Conservation (phyloP, 2,797 vertebrate genomes). For the Tragelaphus eurycerus region DNA sequence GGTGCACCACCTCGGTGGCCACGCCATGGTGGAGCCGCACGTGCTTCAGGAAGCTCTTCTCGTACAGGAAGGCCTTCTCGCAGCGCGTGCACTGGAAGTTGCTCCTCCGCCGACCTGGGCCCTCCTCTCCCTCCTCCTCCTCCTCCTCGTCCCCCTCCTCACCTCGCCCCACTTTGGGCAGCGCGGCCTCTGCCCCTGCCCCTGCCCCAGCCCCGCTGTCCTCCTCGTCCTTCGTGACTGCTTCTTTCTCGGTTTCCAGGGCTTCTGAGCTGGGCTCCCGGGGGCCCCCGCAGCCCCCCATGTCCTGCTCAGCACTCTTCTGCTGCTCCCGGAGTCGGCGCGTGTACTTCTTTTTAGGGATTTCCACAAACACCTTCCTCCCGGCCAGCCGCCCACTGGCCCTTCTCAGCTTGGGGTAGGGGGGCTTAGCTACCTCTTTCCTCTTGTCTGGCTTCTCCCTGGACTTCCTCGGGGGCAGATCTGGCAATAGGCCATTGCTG, state of each 20-base stretch:
- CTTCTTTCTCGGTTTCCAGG: conserved; percentile 70
- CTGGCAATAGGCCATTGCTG: neutral
- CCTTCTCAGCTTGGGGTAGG: conserved; percentile 82
- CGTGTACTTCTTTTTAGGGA: conserved; percentile 86
- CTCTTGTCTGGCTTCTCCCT: conserved; percentile 80
- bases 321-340: conserved; percentile 83
- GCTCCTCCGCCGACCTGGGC: conserved; percentile 70
- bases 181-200: neutral
- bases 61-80: conserved; percentile 93
- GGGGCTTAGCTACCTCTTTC: conserved; percentile 77
- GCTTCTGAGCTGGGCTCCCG: neutral
- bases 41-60: conserved; percentile 96
- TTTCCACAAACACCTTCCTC: conserved; percentile 87
- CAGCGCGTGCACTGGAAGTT: conserved; percentile 91
- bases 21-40: conserved; percentile 90
- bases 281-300: neutral
- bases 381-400: conserved; percentile 85
- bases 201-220: neutral
- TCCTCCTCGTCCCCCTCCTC: conserved; percentile 64
- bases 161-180: conserved; percentile 15
- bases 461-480: conserved; percentile 13
- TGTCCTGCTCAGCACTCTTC: conserved; percentile 56
- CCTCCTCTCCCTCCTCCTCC: conserved; percentile 65
- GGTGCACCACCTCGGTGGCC: conserved; percentile 87
- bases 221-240: neutral